phyloP scores from a whole-genome alignment of 2,888 invertebrate species.

The Chironomus riparius region DNA sequence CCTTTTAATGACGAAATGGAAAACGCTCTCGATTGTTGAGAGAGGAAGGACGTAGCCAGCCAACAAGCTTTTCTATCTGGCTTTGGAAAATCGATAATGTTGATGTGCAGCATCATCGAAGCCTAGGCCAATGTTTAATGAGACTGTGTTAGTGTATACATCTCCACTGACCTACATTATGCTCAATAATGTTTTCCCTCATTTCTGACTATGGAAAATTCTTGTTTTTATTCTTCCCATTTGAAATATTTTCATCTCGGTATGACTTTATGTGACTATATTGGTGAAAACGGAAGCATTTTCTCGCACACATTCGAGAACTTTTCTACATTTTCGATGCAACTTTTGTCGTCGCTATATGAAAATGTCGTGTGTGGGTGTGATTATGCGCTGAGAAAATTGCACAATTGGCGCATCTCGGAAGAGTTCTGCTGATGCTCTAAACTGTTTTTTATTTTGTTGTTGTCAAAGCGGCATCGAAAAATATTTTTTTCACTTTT shows the following conservation, averaged over 20 bases:
- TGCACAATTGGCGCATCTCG: slow-evolving; percentile 5
- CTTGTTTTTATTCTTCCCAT: not conserved
- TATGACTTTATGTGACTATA: not conserved
- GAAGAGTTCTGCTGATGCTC: not conserved
- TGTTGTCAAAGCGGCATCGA: not conserved
- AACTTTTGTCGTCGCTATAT: no score
- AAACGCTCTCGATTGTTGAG: not conserved
- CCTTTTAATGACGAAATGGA: slow-evolving; percentile 23
- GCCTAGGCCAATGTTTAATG: slow-evolving; percentile 28
- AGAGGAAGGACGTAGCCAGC: not conserved
- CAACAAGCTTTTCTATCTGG: not conserved
- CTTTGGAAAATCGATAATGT: slow-evolving; percentile 31
- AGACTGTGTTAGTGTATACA: not conserved
- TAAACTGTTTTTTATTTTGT: no score
- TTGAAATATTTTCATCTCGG: not conserved
- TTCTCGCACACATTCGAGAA: no score
- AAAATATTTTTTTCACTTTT: not conserved
- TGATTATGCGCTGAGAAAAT: slow-evolving; percentile 19
- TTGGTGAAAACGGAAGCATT: no score
- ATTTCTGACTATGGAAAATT: not conserved
- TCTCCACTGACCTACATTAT: slow-evolving; percentile 18
- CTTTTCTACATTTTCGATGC: no score
- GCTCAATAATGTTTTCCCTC: not conserved
- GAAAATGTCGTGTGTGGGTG: not conserved
- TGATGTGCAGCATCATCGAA: slow-evolving; percentile 38